Evolutionary conservation across 2,113 vertebrate genomes (phyloP).

Genomic region (Girardinichthys multiradiatus): DNA sequence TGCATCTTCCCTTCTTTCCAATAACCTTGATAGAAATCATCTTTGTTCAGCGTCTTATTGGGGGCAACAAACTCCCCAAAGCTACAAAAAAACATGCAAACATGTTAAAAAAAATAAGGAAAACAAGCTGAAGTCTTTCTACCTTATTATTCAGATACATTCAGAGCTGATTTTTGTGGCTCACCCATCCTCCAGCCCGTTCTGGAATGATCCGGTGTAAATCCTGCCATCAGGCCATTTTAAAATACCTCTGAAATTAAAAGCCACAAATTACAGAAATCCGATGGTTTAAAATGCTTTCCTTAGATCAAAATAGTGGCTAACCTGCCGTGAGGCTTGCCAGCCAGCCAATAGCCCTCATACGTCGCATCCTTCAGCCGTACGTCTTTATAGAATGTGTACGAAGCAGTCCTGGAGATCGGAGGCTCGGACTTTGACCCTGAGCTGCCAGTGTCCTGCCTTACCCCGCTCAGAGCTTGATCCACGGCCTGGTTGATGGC

Average conservation of each 20-base stretch:
- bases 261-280: background rate
- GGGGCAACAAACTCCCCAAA: conserved; percentile 89
- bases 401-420: conserved; percentile 89
- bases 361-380: conserved; percentile 92
- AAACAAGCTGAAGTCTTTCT: background rate
- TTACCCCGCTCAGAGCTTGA: conserved; percentile 84
- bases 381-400: conserved; percentile 95
- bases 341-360: conserved; percentile 90
- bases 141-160: background rate
- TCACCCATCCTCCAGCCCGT: conserved; percentile 96
- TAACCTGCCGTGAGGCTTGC: conserved; percentile 95
- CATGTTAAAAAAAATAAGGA: background rate
- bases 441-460: conserved; percentile 69
- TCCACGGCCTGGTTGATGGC: conserved; percentile 95
- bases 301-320: conserved; percentile 5
- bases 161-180: background rate
- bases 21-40: conserved; percentile 90
- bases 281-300: background rate
- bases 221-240: conserved; percentile 93
- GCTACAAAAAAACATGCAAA: conserved; percentile 64
- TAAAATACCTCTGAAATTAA: conserved; percentile 84
- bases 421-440: conserved; percentile 89
- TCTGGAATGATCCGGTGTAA: conserved; percentile 92
- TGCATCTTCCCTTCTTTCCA: conserved; percentile 98
- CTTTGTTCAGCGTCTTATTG: conserved; percentile 87